Evolutionary conservation across 2,888 invertebrate species (phyloP).

Genomic region (Trimorus sp.): DNA sequence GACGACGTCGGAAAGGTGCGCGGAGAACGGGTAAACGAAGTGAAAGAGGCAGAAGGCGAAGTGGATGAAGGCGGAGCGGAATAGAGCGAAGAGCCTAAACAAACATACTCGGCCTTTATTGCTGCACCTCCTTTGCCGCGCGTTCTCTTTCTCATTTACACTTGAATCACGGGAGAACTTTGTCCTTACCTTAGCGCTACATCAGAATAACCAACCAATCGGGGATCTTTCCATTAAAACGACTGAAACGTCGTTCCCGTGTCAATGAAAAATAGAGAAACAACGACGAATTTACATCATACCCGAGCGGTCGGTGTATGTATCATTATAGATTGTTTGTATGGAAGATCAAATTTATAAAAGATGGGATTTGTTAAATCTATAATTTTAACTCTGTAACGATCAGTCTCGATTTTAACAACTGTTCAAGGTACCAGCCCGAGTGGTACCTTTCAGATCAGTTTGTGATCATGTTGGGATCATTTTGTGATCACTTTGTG

Average conservation of each 20-base stretch:
- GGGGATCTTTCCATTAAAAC: slow-evolving; percentile 66
- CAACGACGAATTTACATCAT: slow-evolving; percentile 49
- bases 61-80: slow-evolving; percentile 67
- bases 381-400: too few species aligned
- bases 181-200: slow-evolving; percentile 66
- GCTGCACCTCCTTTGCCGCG: slow-evolving; percentile 73
- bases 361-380: too few species aligned
- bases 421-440: too few species aligned
- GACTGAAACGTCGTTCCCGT: slow-evolving; percentile 56
- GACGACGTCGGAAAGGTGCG: slow-evolving; percentile 60
- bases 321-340: slow-evolving; percentile 28
- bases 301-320: slow-evolving; percentile 29
- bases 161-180: slow-evolving; percentile 68
- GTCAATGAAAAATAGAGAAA: slow-evolving; percentile 61
- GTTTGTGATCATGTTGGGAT: too few species aligned
- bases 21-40: slow-evolving; percentile 58
- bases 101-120: slow-evolving; percentile 80
- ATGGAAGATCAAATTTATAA: too few species aligned
- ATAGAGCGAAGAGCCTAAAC: slow-evolving; percentile 78
- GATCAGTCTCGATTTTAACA: too few species aligned
- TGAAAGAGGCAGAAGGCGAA: slow-evolving; percentile 63
- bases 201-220: slow-evolving; percentile 65
- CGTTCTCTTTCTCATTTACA: slow-evolving; percentile 68
- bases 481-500: too few species aligned
- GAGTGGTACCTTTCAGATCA: too few species aligned